Evolutionary conservation across 2,113 vertebrate genomes (phyloP).

Genomic region (Oreochromis spilurus): DNA sequence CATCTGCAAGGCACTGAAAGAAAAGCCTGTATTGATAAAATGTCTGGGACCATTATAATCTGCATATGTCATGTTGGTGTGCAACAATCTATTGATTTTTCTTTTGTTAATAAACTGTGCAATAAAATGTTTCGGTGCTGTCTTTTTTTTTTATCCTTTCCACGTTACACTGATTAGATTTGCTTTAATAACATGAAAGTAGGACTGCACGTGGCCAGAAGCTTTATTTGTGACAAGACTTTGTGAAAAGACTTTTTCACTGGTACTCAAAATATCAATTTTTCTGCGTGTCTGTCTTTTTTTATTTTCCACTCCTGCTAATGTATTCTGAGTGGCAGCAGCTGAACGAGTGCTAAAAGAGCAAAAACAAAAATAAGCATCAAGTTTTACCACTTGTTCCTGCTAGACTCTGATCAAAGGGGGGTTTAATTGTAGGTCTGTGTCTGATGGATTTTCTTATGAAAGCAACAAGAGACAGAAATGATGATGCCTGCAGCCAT

Average conservation of each 20-base stretch:
- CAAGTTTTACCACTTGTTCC: neutral
- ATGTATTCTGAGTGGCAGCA: neutral
- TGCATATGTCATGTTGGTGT: neutral
- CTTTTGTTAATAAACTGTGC: neutral
- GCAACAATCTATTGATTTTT: neutral
- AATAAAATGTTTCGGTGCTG: neutral
- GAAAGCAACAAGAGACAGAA: neutral
- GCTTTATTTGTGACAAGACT: neutral
- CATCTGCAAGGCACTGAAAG: neutral
- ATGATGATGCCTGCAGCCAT: neutral
- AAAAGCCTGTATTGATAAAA: neutral
- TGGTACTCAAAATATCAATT: neutral
- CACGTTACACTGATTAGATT: neutral
- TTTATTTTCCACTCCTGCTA: neutral
- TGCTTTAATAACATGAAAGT: neutral
- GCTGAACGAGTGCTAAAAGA: neutral
- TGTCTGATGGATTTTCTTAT: neutral
- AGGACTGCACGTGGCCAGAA: neutral
- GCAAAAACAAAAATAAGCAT: neutral
- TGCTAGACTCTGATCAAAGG: neutral
- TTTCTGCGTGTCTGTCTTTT: neutral
- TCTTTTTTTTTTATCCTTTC: neutral
- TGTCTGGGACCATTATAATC: neutral
- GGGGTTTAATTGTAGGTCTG: neutral
- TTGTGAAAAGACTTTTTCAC: neutral